Evolutionary conservation across 2,888 invertebrate species (phyloP), one percentile per base, ranked within the genome.

Genomic region (Epiblema foenella): DNA sequence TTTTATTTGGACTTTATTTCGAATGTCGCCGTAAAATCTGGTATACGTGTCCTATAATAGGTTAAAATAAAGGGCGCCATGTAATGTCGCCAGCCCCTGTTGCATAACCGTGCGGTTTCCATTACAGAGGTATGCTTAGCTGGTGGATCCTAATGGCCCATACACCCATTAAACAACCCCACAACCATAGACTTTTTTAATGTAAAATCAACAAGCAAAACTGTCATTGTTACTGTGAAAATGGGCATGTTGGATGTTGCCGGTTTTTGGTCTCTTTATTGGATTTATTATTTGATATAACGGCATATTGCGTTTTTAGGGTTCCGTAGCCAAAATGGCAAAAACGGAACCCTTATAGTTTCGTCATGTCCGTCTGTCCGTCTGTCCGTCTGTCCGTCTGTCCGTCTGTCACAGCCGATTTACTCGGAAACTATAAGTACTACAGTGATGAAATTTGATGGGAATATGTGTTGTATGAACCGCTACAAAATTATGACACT

Each of bases 81-180:
- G 66, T 71, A 71, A 67, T 78, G 77, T 72, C 74, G 69, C 74
- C 79, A 69, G 79, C 79, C 85, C 86, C 82, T 83, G 84, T 84
- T 85, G 85, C 87, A 89, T 84, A 85, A 81, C 82, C 84, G 83
- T 87, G 89, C 81, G 89, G 89, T 87, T 88, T 86, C 86, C 88
- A 91, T 90, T 87, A 89, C 87, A 81, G 84, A 89, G 87, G 90
- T 89, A 86, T 86, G 75, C 80, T 87, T 89, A 88, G 88, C 83
- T 86, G 77, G 75, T 75, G 84, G 86, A 79, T 83, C 78, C 81
- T 91, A 90, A 91, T 90, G 88, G 87, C 85, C 86, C 86, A 83
- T 80, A 78, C 81, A 79, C 79, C 90, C 89, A 91, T 92, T 91
- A 91, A 81, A 77, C 79, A 78, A 83, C 90, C 90, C 89, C 85